Conservation (phyloP, 2,888 invertebrate species). For the Meiosimyza platycephala region DNA sequence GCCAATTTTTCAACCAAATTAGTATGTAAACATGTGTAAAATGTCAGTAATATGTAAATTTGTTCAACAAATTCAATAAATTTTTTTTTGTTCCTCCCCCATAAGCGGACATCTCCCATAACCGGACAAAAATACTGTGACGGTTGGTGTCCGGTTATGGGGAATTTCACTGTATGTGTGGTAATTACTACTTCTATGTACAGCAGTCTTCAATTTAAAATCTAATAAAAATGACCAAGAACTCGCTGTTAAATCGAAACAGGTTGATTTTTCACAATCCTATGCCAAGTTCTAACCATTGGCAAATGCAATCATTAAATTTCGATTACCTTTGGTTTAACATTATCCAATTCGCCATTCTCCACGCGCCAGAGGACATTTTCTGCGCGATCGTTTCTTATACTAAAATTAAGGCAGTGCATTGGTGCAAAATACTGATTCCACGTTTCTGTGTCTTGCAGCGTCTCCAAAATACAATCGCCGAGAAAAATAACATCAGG, state of each 20-base stretch:
- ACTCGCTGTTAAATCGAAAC: neutral
- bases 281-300: too few species aligned
- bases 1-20: too few species aligned
- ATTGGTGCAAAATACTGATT: constrained; percentile 90
- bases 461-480: constrained; percentile 85
- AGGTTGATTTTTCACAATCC: neutral
- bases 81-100: too few species aligned
- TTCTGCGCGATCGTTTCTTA: constrained; percentile 88
- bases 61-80: too few species aligned
- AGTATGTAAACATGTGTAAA: too few species aligned
- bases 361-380: constrained; percentile 90
- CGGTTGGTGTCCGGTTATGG: too few species aligned
- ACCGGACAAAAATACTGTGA: too few species aligned
- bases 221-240: too few species aligned
- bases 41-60: too few species aligned
- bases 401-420: constrained; percentile 88
- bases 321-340: constrained; percentile 81
- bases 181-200: neutral
- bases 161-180: too few species aligned
- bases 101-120: too few species aligned
- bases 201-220: neutral
- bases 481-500: constrained; percentile 93
- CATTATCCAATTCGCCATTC: constrained; percentile 90
- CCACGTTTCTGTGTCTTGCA: constrained; percentile 89
- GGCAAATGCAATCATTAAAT: neutral